Evolutionary conservation across 2,797 vertebrate genomes (phyloP), one percentile per base, ranked within the genome.

Genomic region (Eidolon dupreanum): DNA sequence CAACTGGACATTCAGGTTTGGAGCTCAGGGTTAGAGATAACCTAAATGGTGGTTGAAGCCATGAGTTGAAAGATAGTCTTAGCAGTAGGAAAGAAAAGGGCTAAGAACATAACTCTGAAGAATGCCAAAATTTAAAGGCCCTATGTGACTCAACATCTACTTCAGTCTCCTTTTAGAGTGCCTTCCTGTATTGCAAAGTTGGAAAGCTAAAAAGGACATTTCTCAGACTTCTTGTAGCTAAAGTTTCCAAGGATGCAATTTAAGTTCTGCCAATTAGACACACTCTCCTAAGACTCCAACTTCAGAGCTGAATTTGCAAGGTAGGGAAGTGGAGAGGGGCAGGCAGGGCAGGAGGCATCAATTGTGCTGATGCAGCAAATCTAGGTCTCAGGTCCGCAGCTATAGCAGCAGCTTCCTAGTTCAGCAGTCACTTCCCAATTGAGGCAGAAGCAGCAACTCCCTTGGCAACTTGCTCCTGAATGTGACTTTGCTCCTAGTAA

Each of bases 261-360:
- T 68, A 68, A 51, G 16, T 87, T 97, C 59, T 95, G 19, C 33
- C 53, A 59, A 16, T 83, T 83, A 88, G 83, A 70, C 17, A 20
- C 22, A 61, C 38, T 79, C 22, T 51, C 8, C 5, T 46, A 11
- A 55, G 71, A 71, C 20, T 43, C 49, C 24, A 59, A 57, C 55
- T 73, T 88, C 61, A 31, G n/a, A 70, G 55, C 2, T 12, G 36
- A 68, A 33, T 16, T 49, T 49, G 15, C 15, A 16, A 16, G 49
- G 15, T 16, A 1, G 15, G 4, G 31, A 66, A 31, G 13, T 26
- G 2, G 15, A 7, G 24, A 4, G 0, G 0, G 0, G 0, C 46
- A 53, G 38, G 13, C 38, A 12, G 19, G 43, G 36, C n/a, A 70
- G 36, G 43, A 2, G 15, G 66, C 22, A 36, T 33, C 28, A 38